phyloP scores from a whole-genome alignment of 2,888 invertebrate species.

The Ectropis crepuscularia region DNA sequence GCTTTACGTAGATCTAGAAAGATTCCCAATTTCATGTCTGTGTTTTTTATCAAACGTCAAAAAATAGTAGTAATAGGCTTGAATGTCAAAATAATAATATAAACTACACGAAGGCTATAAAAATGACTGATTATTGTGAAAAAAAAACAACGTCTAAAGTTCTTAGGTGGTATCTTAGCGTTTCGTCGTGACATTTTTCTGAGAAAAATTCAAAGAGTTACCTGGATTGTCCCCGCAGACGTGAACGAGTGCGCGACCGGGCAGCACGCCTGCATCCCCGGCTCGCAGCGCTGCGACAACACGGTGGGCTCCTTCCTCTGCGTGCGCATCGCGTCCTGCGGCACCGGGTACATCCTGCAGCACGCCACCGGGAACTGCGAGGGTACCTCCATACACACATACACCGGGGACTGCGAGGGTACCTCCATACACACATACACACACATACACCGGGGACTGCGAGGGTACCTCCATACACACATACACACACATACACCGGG shows the following conservation, averaged over 20 bases:
- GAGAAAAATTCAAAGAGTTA: too few relatives aligned
- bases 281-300: conserved; percentile 94
- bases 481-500: conserved; percentile 87
- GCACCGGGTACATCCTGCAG: conserved; percentile 98
- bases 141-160: too few relatives aligned
- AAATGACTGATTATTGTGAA: too few relatives aligned
- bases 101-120: too few relatives aligned
- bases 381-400: conserved; percentile 80
- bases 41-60: too few relatives aligned
- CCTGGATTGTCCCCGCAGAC: conserved; percentile 76
- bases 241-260: conserved; percentile 93
- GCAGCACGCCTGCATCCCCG: conserved; percentile 87
- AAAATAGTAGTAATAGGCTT: too few relatives aligned
- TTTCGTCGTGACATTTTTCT: too few relatives aligned
- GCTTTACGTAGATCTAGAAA: too few relatives aligned
- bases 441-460: conserved; percentile 93
- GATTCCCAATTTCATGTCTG: too few relatives aligned
- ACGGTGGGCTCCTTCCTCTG: conserved; percentile 95
- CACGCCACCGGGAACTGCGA: conserved; percentile 94
- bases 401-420: conserved; percentile 94
- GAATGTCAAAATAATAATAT: too few relatives aligned
- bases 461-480: conserved; percentile 86
- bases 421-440: conserved; percentile 30
- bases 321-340: conserved; percentile 94
- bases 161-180: too few relatives aligned